These are phyloP conservation scores for Corythornis vintsioides DNA, from an alignment of 2,113 vertebrate species.

Conservation along the genomic window DNA sequence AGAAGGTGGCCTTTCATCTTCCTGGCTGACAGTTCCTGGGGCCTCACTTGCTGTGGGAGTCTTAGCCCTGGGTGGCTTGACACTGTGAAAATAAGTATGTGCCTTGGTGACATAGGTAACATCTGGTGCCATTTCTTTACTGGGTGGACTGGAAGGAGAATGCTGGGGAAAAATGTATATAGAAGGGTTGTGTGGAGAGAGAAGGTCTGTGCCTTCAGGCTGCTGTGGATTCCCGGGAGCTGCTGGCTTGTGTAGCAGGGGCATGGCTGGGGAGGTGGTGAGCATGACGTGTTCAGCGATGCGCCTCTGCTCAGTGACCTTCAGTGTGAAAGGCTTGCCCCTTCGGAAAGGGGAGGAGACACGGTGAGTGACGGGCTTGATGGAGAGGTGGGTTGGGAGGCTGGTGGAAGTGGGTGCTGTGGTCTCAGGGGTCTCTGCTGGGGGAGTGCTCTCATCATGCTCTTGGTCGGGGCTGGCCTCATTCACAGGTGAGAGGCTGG, in stretches of 20 bases:
- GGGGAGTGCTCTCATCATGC: conserved; percentile 63
- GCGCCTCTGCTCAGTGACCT: conserved; percentile 47
- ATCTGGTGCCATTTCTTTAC: neutral
- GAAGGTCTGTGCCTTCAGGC: neutral
- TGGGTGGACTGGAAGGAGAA: neutral
- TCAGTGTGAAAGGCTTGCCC: conserved; percentile 63
- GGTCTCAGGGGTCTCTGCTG: conserved; percentile 53
- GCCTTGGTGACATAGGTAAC: neutral
- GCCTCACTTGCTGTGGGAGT: neutral
- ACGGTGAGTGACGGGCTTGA: conserved; percentile 57
- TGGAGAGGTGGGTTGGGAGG: conserved; percentile 35
- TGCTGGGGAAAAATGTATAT: neutral
- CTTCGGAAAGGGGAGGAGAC: conserved; percentile 71
- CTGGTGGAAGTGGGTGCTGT: neutral
- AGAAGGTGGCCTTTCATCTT: neutral
- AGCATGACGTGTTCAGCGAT: conserved; percentile 56
- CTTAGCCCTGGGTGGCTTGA: conserved; percentile 7
- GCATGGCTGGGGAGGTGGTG: neutral
- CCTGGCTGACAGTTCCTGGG: neutral
- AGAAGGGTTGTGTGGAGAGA: neutral
- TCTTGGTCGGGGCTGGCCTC: conserved; percentile 89
- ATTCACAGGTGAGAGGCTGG: conserved; percentile 88
- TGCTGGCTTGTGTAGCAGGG: neutral
- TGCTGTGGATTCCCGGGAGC: neutral
- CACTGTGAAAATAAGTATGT: conserved; percentile 20